Base-by-base conservation (phyloP, 1,140 invertebrate genomes). In the Lerema accius region DNA sequence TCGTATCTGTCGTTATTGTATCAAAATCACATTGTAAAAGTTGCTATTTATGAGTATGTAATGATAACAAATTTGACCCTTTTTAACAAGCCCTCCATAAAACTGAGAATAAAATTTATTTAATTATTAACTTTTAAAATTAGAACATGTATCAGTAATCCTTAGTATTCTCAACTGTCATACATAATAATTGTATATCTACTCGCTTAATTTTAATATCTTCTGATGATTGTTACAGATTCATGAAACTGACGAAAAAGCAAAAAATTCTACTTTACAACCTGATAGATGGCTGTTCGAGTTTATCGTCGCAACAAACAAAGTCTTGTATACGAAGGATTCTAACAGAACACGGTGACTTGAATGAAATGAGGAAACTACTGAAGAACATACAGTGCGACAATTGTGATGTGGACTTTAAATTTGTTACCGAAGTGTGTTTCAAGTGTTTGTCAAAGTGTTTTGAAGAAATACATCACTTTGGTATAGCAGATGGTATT, bases 381-480 rank as follows among this genome's bases (percentile, higher is more conserved):
- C 23, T 83, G 3, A 61, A 74, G 6, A 49, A 40, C 4, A 64
- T 32, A 5, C 60, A 75, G 4, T 90, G 88, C 63, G 59, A 64
- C 0, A 67, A 15, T 10, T 90, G 88, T 26, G 67, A 16, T 23
- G 73, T 63, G 6, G 78, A 88, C 1, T 89, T 89, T 69, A 73
- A 56, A 61, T 73, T 79, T 53, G 10, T 79, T 62, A 84, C 80
- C 53, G 78, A 90, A 62, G 51, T 93, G 76, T 93, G 88, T 91
- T 39, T 89, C 80, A 74, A 92, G 74, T 90, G 93, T 89, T 76
- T 89, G 86, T 75, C 87, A 49, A 58, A 73, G 65, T 65, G 82
- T 74, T 93, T 94, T 72, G 89, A 92, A 19, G 78, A 74, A 3
- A 67, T 84, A 40, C 86, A 90, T 50, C 65, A 86, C 65, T 83